phyloP scores from a whole-genome alignment of 2,888 invertebrate species.

The Mythimna loreyi region DNA sequence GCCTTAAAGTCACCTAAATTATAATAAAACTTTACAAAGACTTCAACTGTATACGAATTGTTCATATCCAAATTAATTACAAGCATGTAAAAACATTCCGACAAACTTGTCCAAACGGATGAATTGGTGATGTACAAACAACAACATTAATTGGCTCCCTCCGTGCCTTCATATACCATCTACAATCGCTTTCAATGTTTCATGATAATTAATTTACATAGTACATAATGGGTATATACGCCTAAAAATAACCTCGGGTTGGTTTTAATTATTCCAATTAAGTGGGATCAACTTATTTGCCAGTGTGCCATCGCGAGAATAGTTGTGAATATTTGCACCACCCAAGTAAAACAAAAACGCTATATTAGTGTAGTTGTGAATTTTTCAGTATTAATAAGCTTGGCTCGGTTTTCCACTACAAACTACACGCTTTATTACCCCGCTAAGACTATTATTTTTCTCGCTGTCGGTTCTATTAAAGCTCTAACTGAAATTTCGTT shows the following conservation, averaged over 20 bases:
- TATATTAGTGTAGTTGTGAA: constrained; percentile 15
- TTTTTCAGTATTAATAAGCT: constrained; percentile 44
- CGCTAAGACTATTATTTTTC: constrained; percentile 33
- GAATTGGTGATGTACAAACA: constrained; percentile 11
- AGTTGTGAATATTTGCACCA: constrained; percentile 28
- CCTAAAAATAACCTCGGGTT: constrained; percentile 28
- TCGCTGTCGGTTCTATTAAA: constrained; percentile 19
- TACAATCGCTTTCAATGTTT: constrained; percentile 17
- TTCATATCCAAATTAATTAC: background rate
- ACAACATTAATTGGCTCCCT: constrained; percentile 30
- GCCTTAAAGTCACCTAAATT: too few relatives aligned
- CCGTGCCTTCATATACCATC: constrained; percentile 3
- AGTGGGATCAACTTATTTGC: constrained; percentile 26
- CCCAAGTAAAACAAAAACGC: constrained; percentile 32
- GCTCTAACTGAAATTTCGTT: constrained; percentile 21
- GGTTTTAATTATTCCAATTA: constrained; percentile 40
- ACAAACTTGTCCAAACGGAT: constrained; percentile 6
- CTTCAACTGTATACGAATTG: background rate
- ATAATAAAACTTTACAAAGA: too few relatives aligned
- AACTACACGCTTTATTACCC: constrained; percentile 32
- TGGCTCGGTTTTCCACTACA: constrained; percentile 23
- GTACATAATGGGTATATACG: constrained; percentile 7
- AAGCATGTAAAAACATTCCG: constrained; percentile 25
- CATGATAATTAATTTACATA: constrained; percentile 22
- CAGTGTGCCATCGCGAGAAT: constrained; percentile 6